These are phyloP conservation scores for Habroteleia sp. DNA, from an alignment of 2,888 invertebrate genomes.

Conservation along the genomic window DNA sequence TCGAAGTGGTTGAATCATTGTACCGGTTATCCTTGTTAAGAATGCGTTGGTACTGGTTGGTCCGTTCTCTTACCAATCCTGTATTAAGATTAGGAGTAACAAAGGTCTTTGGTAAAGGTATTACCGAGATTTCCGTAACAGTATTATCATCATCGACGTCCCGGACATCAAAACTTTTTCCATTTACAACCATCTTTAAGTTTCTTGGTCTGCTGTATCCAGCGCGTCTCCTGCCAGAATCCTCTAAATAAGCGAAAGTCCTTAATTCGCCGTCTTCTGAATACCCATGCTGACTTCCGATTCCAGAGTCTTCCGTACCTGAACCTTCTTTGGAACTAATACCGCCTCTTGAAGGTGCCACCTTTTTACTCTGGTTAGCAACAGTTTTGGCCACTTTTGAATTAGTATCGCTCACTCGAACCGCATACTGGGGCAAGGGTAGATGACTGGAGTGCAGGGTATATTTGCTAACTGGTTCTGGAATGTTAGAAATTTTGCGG, in stretches of 20 bases:
- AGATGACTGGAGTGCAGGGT: slow-evolving; percentile 87
- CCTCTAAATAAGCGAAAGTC: slow-evolving; percentile 77
- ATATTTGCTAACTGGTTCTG: slow-evolving; percentile 83
- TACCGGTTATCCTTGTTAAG: slow-evolving; percentile 78
- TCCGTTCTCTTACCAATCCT: slow-evolving; percentile 82
- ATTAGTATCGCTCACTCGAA: slow-evolving; percentile 83
- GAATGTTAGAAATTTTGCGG: slow-evolving; percentile 68
- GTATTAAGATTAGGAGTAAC: slow-evolving; percentile 74
- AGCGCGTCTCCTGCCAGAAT: slow-evolving; percentile 73
- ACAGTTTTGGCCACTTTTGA: slow-evolving; percentile 87
- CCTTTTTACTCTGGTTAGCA: slow-evolving; percentile 87
- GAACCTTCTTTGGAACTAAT: slow-evolving; percentile 84
- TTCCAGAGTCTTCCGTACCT: slow-evolving; percentile 86
- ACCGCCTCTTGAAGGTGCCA: slow-evolving; percentile 82
- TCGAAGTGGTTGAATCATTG: slow-evolving; percentile 77
- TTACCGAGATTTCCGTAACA: slow-evolving; percentile 85
- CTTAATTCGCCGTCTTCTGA: slow-evolving; percentile 73
- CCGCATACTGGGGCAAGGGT: slow-evolving; percentile 88
- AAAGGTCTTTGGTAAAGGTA: slow-evolving; percentile 84
- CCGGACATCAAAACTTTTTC: slow-evolving; percentile 88
- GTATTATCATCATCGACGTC: slow-evolving; percentile 86
- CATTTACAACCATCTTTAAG: slow-evolving; percentile 87
- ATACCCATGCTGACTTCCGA: slow-evolving; percentile 81
- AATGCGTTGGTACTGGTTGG: slow-evolving; percentile 82
- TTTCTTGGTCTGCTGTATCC: slow-evolving; percentile 84